Evolutionary conservation across 2,888 invertebrate species (phyloP), one percentile per base, ranked within the genome.

Genomic region (Parnassius mnemosyne): DNA sequence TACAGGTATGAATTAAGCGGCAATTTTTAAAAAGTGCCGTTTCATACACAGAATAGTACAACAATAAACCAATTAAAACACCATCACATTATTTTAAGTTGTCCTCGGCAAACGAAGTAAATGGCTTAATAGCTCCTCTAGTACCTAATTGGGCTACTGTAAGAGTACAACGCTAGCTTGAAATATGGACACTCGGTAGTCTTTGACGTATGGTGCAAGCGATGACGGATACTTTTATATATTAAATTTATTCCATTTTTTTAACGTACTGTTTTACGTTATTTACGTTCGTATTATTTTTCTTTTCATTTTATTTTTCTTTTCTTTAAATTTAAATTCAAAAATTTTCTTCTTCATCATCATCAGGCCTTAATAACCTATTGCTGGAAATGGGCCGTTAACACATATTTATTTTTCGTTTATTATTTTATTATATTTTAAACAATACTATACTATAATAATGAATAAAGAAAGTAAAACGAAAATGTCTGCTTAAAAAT

Each of bases 131-230:
- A 68, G 70, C 66, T 64, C 55, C 65, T 64, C 61, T 61, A 63
- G 54, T 53, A 63, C 69, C 69, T 79, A 77, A 78, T 79, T 79
- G 74, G 72, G 43, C 63, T 64, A 61, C 66, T 65, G 67, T 70
- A 71, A 65, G 65, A 57, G 67, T 70, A 71, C 65, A 66, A 57
- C 56, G 61, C 60, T 63, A 69, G 67, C 69, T 68, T 71, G 74
- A 71, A 78, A 76, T 77, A 78, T 74, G 69, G 68, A 62, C 66
- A 61, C 58, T 53, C 52, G 54, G 54, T 57, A 60, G 9, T 25
- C 42, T 60, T 53, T 43, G 16, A 11, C 16, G 62, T 34, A 44
- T 57, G 49, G 62, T 44, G 12, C 16, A 57, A 57, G 44, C 13
- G 34, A 57, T 12, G 12, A 50, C 34, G 47, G 20, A 11, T 13